Conservation (phyloP, 2,113 vertebrate species). For the Murina feae region DNA sequence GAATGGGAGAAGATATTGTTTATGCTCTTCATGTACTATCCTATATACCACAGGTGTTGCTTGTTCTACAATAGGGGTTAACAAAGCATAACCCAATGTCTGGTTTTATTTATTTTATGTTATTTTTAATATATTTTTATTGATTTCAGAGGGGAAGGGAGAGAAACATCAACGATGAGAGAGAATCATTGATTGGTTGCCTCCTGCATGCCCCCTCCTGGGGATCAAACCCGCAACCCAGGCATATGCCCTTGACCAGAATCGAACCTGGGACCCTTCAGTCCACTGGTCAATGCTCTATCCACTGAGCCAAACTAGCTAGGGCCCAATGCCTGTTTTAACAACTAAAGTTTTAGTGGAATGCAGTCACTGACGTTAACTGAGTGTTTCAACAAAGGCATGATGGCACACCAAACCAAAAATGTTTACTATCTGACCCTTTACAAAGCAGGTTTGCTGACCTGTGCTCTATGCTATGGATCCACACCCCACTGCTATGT, state of each 20-base stretch:
- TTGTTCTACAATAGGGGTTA: neutral
- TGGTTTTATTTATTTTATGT: neutral
- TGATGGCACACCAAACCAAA: neutral
- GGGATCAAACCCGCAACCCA: too few relatives aligned
- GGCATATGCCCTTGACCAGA: too few relatives aligned
- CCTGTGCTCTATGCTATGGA: neutral
- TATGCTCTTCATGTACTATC: neutral
- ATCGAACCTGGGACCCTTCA: too few relatives aligned
- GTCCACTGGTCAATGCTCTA: too few relatives aligned
- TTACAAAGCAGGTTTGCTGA: neutral
- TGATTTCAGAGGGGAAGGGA: too few relatives aligned
- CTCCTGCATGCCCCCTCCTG: too few relatives aligned
- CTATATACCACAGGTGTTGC: neutral
- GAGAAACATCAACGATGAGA: too few relatives aligned
- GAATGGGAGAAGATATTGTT: neutral
- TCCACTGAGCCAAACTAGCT: too few relatives aligned
- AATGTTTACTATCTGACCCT: neutral
- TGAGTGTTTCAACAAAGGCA: neutral
- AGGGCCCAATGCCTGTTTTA: neutral
- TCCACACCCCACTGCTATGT: neutral
- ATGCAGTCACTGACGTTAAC: neutral
- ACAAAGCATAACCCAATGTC: neutral
- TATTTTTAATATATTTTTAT: too few relatives aligned
- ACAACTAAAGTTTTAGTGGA: neutral
- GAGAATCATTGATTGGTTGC: too few relatives aligned